A percentile compares a stretch with the other conserved stretches of the same genome.
These are phyloP conservation scores for Porites divaricata DNA, from an alignment of 92 coral and sea anemone species.

Conservation along the genomic window DNA sequence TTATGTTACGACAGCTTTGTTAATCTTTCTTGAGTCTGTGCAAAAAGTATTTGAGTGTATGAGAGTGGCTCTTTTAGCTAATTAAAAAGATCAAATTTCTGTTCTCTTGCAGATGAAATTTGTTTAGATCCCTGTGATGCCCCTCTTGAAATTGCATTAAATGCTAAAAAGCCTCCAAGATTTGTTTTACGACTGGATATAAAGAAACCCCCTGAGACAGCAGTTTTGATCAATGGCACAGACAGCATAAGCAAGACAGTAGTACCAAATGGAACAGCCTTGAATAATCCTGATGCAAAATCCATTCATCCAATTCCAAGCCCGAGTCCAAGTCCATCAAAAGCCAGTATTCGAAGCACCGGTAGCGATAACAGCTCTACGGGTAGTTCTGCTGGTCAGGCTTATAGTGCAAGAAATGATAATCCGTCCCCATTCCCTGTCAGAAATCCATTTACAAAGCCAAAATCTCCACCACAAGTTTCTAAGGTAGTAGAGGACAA, in stretches of 20 bases:
- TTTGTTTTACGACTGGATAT: slow-evolving; percentile 87
- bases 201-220: slow-evolving; percentile 42
- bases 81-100: background rate
- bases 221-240: slow-evolving; percentile 20
- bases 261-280: slow-evolving; percentile 50
- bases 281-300: slow-evolving; percentile 47
- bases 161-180: slow-evolving; percentile 90
- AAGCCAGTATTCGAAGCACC: slow-evolving; percentile 54
- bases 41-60: no score
- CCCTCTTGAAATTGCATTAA: slow-evolving; percentile 93
- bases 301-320: slow-evolving; percentile 32
- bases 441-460: slow-evolving; percentile 46
- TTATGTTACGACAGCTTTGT: no score
- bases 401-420: slow-evolving; percentile 40
- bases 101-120: slow-evolving; percentile 84
- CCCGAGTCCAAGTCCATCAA: slow-evolving; percentile 61
- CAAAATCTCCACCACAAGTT: slow-evolving; percentile 49
- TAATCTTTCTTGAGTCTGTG: no score
- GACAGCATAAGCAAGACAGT: slow-evolving; percentile 17
- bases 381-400: slow-evolving; percentile 44
- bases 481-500: slow-evolving; percentile 29
- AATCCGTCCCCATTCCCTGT: slow-evolving; percentile 17
- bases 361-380: slow-evolving; percentile 67
- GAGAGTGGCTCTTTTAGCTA: no score
- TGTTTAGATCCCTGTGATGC: slow-evolving; percentile 94